Conservation (phyloP, 2,797 vertebrate genomes). For the Pelobates cultripes region DNA sequence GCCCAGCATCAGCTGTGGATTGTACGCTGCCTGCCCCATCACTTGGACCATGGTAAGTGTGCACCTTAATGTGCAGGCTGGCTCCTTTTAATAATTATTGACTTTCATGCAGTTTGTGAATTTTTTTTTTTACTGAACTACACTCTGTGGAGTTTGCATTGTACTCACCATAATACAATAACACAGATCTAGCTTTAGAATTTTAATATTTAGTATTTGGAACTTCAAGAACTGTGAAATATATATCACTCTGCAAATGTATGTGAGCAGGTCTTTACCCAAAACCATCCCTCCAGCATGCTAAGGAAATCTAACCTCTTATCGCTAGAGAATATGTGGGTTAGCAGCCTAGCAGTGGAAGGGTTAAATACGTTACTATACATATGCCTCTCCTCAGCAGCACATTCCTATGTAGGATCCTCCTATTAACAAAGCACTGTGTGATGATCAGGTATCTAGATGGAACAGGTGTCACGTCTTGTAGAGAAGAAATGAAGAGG, state of each 20-base stretch:
- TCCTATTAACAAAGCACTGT: not conserved
- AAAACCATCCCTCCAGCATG: no score
- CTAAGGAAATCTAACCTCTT: not conserved
- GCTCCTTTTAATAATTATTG: not conserved
- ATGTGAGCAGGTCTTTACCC: no score
- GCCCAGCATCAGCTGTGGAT: slow-evolving; percentile 11
- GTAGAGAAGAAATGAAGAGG: not conserved
- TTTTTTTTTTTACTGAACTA: not conserved
- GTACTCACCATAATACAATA: not conserved
- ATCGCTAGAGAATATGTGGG: not conserved
- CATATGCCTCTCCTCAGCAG: not conserved
- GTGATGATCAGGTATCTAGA: not conserved
- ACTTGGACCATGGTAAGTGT: slow-evolving; percentile 37
- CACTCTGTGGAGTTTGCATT: slow-evolving; percentile 1
- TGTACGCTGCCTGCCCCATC: not conserved
- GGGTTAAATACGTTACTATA: not conserved
- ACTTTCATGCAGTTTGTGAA: not conserved
- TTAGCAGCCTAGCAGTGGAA: not conserved
- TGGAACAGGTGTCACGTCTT: not conserved
- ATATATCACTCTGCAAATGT: no score
- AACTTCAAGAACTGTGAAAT: no score
- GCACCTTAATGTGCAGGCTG: slow-evolving; percentile 2
- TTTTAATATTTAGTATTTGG: no score
- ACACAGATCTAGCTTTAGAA: no score
- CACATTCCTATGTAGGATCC: not conserved